A percentile compares a stretch with the other conserved stretches of the same genome.
Conservation (phyloP, 2,888 invertebrate genomes). For the Neria commutata region DNA sequence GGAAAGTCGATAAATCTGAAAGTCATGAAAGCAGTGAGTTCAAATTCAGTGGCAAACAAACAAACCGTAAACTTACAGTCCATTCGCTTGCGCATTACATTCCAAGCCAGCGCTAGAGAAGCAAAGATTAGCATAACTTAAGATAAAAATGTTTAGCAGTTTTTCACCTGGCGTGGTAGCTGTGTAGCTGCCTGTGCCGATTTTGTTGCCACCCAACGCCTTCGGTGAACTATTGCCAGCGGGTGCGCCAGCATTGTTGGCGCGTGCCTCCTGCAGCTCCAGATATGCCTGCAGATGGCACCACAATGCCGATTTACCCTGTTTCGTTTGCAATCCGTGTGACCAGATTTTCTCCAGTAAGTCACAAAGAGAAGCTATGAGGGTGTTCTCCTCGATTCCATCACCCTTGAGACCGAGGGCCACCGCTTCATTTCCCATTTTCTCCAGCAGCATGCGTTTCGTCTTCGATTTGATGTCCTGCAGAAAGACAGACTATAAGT, state of each 20-base stretch:
- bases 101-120: slow-evolving; percentile 90
- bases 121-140: no score
- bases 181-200: slow-evolving; percentile 32
- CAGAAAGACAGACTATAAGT: no score
- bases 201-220: slow-evolving; percentile 18
- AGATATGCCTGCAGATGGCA: slow-evolving; percentile 90
- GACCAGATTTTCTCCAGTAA: slow-evolving; percentile 97
- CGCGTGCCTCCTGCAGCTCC: slow-evolving; percentile 75
- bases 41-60: no score
- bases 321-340: slow-evolving; percentile 93
- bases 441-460: slow-evolving; percentile 97
- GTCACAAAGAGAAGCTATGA: slow-evolving; percentile 98
- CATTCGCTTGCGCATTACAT: slow-evolving; percentile 87
- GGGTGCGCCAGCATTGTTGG: slow-evolving; percentile 49
- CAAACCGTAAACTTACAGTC: slow-evolving; percentile 84
- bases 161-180: slow-evolving; percentile 45
- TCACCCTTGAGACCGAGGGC: slow-evolving; percentile 90
- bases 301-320: slow-evolving; percentile 98
- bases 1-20: slow-evolving; percentile 78
- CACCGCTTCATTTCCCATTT: slow-evolving; percentile 97
- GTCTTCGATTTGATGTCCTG: slow-evolving; percentile 94
- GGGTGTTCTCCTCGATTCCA: slow-evolving; percentile 93
- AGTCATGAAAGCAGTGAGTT: neutral
- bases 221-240: slow-evolving; percentile 21
- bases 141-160: no score